Conservation (phyloP, 2,113 vertebrate genomes). For the Nannospalax galili region DNA sequence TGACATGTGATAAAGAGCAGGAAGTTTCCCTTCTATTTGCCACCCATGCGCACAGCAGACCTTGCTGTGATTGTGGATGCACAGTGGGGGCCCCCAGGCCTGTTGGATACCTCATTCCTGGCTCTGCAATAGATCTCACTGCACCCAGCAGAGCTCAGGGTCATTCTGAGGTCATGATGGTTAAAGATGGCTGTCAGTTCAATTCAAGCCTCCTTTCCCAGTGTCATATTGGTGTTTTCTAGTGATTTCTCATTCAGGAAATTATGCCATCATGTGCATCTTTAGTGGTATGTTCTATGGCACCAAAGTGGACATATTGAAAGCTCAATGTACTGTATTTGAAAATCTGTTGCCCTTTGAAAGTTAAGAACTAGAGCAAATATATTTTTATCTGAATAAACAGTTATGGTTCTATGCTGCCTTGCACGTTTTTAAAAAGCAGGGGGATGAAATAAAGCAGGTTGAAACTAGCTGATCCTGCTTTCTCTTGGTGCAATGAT, state of each 20-base stretch:
- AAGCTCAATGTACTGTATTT: slow-evolving; percentile 45
- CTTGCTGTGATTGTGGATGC: slow-evolving; percentile 82
- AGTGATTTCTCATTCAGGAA: slow-evolving; percentile 73
- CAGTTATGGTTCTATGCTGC: slow-evolving; percentile 58
- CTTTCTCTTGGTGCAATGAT: slow-evolving; percentile 75
- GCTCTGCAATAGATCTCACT: slow-evolving; percentile 84
- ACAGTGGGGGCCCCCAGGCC: slow-evolving; percentile 82
- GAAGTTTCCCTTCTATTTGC: slow-evolving; percentile 76
- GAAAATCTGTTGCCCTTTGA: slow-evolving; percentile 55
- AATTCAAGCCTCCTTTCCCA: slow-evolving; percentile 87
- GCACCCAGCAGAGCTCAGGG: slow-evolving; percentile 87
- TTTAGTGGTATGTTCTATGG: slow-evolving; percentile 58
- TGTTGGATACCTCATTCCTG: slow-evolving; percentile 86
- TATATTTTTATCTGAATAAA: slow-evolving; percentile 71
- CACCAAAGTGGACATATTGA: slow-evolving; percentile 35
- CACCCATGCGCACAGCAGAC: slow-evolving; percentile 77
- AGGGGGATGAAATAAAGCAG: slow-evolving; percentile 60
- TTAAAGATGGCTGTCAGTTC: slow-evolving; percentile 89
- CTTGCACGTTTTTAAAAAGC: slow-evolving; percentile 72
- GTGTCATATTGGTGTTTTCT: slow-evolving; percentile 83
- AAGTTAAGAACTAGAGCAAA: slow-evolving; percentile 79
- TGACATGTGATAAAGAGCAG: slow-evolving; percentile 59
- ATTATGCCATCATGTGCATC: slow-evolving; percentile 55
- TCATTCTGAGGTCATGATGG: slow-evolving; percentile 88
- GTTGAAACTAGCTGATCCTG: slow-evolving; percentile 75